These are phyloP conservation scores for Etheostoma nigrum DNA, from an alignment of 2,797 vertebrate species.

Conservation along the genomic window DNA sequence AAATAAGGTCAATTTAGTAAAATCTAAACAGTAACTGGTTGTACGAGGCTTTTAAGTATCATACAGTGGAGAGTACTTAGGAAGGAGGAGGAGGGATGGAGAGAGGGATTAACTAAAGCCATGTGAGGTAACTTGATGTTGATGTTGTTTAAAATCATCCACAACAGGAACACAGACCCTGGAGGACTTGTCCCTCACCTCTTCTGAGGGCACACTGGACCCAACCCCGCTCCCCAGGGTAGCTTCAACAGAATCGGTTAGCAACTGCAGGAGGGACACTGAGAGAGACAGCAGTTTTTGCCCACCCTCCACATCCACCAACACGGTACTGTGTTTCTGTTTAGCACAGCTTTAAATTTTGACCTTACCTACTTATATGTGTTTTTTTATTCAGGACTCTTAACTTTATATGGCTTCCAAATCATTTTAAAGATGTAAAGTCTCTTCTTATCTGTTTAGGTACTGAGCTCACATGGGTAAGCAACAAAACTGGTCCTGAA, in stretches of 20 bases:
- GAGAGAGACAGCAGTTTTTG: constrained; percentile 60
- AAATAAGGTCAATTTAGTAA: constrained; percentile 8
- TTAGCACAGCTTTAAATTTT: constrained; percentile 4
- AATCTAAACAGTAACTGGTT: neutral
- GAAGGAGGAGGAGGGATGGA: neutral
- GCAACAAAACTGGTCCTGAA: neutral
- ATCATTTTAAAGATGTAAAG: constrained; percentile 8
- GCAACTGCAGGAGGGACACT: constrained; percentile 41
- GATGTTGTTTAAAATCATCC: constrained; percentile 25
- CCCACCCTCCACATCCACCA: constrained; percentile 64
- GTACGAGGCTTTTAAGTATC: constrained; percentile 1
- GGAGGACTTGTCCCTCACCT: constrained; percentile 50
- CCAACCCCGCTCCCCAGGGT: neutral
- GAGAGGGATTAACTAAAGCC: constrained; percentile 12
- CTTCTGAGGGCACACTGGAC: constrained; percentile 37
- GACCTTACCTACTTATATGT: neutral
- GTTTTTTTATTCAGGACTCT: neutral
- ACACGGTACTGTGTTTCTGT: constrained; percentile 59
- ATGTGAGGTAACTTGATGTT: constrained; percentile 4
- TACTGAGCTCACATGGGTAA: neutral
- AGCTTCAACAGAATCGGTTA: constrained; percentile 48
- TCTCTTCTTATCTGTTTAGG: constrained; percentile 12
- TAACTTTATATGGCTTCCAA: neutral
- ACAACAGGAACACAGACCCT: constrained; percentile 42
- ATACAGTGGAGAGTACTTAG: neutral